These are phyloP conservation scores for Drosophila gunungcola DNA, from an alignment of 1,140 invertebrate species.

Conservation along the genomic window DNA sequence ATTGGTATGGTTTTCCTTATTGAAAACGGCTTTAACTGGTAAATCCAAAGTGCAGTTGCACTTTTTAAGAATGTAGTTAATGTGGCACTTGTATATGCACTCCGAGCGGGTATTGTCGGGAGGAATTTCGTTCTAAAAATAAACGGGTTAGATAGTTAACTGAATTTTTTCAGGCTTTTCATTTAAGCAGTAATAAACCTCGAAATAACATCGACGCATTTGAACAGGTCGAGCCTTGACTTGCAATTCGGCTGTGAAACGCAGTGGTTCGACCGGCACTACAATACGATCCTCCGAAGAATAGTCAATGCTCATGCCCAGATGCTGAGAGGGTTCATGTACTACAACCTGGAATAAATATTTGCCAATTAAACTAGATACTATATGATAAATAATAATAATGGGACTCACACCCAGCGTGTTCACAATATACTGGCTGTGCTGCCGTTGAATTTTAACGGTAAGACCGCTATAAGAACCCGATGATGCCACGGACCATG, in stretches of 20 bases:
- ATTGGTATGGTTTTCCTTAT: not conserved
- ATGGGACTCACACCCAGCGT: constrained; percentile 46
- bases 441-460: constrained; percentile 40
- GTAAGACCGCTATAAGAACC: constrained; percentile 49
- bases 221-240: constrained; percentile 56
- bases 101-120: constrained; percentile 26
- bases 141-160: not conserved
- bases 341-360: constrained; percentile 44
- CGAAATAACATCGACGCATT: constrained; percentile 64
- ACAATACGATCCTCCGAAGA: constrained; percentile 63
- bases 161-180: no score
- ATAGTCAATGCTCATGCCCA: constrained; percentile 57
- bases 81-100: constrained; percentile 58
- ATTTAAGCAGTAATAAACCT: constrained; percentile 5
- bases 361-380: no score
- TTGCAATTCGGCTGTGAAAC: constrained; percentile 53
- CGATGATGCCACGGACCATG: constrained; percentile 56
- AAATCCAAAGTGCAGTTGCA: constrained; percentile 41
- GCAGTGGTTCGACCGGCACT: constrained; percentile 50
- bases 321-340: constrained; percentile 52
- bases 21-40: not conserved
- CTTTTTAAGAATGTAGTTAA: constrained; percentile 41
- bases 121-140: constrained; percentile 22
- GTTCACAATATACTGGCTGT: constrained; percentile 20
- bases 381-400: no score